Evolutionary conservation across 2,113 vertebrate genomes (phyloP).

Genomic region (Strigops habroptila): DNA sequence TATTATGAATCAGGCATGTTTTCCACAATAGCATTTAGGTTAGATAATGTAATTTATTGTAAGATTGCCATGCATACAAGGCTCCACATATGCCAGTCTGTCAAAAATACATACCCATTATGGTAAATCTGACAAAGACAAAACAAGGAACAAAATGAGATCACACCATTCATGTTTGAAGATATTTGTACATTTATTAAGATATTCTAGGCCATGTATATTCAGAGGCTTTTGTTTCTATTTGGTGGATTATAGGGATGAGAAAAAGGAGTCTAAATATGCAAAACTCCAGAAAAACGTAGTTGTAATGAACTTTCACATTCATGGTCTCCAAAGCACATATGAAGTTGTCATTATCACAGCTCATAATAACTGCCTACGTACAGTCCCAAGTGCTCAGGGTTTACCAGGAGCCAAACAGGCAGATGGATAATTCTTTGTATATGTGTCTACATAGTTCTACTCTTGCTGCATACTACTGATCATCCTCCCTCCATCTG

Average conservation of each 20-base stretch:
- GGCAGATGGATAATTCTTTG: constrained; percentile 17
- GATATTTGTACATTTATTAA: not conserved
- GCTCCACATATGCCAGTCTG: fast-evolving
- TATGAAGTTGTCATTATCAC: not conserved
- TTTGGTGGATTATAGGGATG: not conserved
- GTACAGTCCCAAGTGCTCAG: not conserved
- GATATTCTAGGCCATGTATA: not conserved
- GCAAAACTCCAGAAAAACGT: not conserved
- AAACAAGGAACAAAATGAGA: not conserved
- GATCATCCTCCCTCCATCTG: not conserved
- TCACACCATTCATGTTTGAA: not conserved
- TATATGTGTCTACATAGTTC: not conserved
- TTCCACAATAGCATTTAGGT: not conserved
- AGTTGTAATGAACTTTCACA: not conserved
- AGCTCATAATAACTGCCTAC: constrained; percentile 2
- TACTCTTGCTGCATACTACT: not conserved
- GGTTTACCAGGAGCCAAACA: constrained; percentile 8
- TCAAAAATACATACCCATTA: not conserved
- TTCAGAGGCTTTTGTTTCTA: not conserved
- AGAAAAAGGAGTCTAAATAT: not conserved
- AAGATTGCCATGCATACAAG: not conserved
- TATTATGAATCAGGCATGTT: not conserved
- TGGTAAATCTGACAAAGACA: not conserved
- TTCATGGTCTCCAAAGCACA: not conserved
- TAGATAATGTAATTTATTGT: not conserved